Conservation (phyloP, 2,113 vertebrate genomes). For the Syrmaticus mikado region DNA sequence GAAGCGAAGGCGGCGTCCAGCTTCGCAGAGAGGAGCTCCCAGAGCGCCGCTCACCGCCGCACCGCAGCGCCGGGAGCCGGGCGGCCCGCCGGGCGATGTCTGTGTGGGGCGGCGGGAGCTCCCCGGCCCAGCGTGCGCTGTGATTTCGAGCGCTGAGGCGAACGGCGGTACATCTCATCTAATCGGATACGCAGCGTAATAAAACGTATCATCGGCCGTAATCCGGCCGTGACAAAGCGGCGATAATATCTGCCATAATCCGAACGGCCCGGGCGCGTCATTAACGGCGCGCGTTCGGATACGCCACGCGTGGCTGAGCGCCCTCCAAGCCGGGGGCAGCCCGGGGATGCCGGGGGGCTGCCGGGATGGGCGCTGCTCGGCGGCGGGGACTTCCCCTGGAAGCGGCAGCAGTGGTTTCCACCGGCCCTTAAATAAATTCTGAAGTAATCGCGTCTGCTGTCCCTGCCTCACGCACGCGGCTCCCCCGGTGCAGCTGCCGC, state of each 20-base stretch:
- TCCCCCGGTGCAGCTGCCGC: slow-evolving; percentile 38
- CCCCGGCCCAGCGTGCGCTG: background rate
- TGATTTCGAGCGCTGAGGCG: background rate
- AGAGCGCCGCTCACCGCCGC: background rate
- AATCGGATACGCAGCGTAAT: background rate
- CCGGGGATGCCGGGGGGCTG: background rate
- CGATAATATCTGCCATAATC: background rate
- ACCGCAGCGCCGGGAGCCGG: too few species aligned
- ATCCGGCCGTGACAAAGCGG: slow-evolving; percentile 14
- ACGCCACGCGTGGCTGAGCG: background rate
- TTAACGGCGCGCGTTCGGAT: background rate
- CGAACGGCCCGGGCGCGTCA: background rate
- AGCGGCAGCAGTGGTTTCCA: slow-evolving; percentile 83
- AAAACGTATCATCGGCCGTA: background rate
- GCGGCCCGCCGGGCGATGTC: too few species aligned
- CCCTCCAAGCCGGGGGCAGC: rapidly evolving
- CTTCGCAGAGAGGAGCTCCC: background rate
- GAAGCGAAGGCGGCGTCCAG: background rate
- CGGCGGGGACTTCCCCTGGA: slow-evolving; percentile 79
- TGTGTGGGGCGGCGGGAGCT: too few species aligned
- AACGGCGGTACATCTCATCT: background rate
- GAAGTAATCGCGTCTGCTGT: slow-evolving; percentile 81
- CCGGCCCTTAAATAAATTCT: slow-evolving; percentile 84
- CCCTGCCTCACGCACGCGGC: slow-evolving; percentile 72
- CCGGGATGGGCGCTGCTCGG: background rate